A percentile compares a stretch with the other conserved stretches of the same genome.
phyloP scores from a whole-genome alignment of 2,888 invertebrate species.

The Encarsia formosa region DNA sequence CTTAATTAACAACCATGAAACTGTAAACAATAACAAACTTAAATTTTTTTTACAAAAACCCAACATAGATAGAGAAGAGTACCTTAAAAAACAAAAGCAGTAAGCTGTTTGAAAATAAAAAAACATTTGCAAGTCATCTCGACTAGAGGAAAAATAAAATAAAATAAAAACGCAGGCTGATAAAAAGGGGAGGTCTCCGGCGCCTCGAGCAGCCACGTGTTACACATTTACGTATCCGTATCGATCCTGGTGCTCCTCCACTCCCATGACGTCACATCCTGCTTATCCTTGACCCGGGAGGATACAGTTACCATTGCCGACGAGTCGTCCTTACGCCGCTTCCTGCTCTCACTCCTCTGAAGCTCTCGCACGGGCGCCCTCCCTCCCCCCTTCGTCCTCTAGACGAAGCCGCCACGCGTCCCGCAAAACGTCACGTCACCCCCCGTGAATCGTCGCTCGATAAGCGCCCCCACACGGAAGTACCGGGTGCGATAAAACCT shows the following conservation, averaged over 20 bases:
- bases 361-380: no score
- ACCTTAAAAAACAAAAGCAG: neutral
- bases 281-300: conserved; percentile 50
- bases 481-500: no score
- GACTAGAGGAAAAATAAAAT: no score
- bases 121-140: no score
- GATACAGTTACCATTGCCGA: no score
- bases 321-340: conserved; percentile 36
- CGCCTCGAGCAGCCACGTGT: conserved; percentile 13
- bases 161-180: no score
- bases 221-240: conserved; percentile 37
- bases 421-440: neutral
- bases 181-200: conserved; percentile 7
- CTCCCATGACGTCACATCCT: conserved; percentile 49
- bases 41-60: no score
- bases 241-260: conserved; percentile 41
- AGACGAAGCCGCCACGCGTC: neutral
- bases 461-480: neutral
- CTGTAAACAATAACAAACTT: no score
- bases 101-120: neutral
- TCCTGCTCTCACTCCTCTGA: no score
- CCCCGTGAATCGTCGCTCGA: conserved; percentile 1
- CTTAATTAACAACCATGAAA: no score
- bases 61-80: neutral
- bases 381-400: neutral